Base-by-base conservation (phyloP, 2,113 vertebrate genomes). In the Struthidea cinerea region DNA sequence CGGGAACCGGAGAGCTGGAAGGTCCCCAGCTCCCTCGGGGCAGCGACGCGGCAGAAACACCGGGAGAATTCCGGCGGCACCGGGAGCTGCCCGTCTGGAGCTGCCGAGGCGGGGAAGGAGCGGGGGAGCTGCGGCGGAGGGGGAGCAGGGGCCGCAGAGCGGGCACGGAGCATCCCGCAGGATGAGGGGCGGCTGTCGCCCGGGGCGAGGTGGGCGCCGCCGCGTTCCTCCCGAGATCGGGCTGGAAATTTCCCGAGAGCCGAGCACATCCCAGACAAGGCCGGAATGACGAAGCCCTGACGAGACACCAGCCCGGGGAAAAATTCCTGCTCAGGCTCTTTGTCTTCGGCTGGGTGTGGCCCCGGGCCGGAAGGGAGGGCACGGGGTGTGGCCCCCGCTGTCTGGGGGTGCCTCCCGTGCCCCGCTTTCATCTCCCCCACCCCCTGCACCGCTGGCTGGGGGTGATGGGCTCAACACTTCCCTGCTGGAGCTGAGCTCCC, bases 291-390 rank as follows among this genome's bases (percentile, higher is more conserved):
- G 80, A 47, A 65, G 76, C 76, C 83, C 30, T 44, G 89, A 90
- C 30, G 69, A 96, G 95, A 94, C 96, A 91, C 10, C 82, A 78
- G 97, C 93, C 94, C 37, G 47, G 37, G 70, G 85, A 49, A 65
- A 84, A 89, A 94, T 92, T 94, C 80, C 70, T 94, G 86, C 84
- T 61, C 67, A 0, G n/a, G 64, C n/a, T 63, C 93, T 88, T 87
- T 92, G 93, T 86, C 60, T 90, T 17, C 1, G 14, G 33, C 47
- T 53, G 95, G 94, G 91, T 27, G 95, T 13, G 85, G 93, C 52
- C 41, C 7, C 10, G 32, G 63, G 70, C 50, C 16, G 57, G 90
- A 84, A 92, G 61, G 39, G 26, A 20, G 78, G 77, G 20, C 71
- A 7, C 52, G 3, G 81, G 95, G 91, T 11, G 94, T 44, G 94